These are phyloP conservation scores for Melipona bicolor DNA, from an alignment of 2,888 invertebrate genomes.

Conservation along the genomic window DNA sequence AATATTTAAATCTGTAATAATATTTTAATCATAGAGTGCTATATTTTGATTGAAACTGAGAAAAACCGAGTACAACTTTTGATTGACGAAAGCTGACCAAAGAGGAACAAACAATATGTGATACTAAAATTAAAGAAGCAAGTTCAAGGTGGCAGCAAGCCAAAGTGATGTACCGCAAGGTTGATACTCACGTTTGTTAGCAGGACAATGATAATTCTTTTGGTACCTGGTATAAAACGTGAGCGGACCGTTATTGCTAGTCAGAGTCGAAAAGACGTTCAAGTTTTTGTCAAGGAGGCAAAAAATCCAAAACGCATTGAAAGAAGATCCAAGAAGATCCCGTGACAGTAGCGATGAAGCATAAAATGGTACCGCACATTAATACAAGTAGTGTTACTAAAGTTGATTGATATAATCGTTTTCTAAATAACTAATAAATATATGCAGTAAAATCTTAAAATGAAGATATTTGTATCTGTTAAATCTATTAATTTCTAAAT, in stretches of 20 bases:
- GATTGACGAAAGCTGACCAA: not conserved
- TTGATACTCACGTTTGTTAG: slow-evolving; percentile 71
- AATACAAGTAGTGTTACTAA: not conserved
- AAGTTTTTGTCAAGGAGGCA: slow-evolving; percentile 36
- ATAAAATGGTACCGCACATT: slow-evolving; percentile 29
- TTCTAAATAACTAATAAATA: not conserved
- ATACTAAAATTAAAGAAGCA: slow-evolving; percentile 7
- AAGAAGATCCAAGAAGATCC: not conserved
- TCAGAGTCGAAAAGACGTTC: slow-evolving; percentile 64
- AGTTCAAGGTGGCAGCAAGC: slow-evolving; percentile 37
- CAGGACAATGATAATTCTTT: slow-evolving; percentile 70
- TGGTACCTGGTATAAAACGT: slow-evolving; percentile 70
- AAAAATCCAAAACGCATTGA: not conserved
- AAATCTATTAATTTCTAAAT: not conserved
- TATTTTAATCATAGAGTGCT: not conserved
- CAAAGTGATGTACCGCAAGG: slow-evolving; percentile 65
- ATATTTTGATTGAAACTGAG: not conserved
- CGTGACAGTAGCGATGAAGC: not conserved
- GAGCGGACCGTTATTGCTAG: slow-evolving; percentile 67
- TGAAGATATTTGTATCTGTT: not conserved
- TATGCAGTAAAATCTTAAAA: not conserved
- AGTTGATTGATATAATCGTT: no score
- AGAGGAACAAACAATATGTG: not conserved
- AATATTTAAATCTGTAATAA: not conserved
- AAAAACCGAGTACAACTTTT: not conserved